Evolutionary conservation across 2,797 vertebrate species (phyloP), one percentile per base, ranked within the genome.

Genomic region (Pseudopleuronectes americanus): DNA sequence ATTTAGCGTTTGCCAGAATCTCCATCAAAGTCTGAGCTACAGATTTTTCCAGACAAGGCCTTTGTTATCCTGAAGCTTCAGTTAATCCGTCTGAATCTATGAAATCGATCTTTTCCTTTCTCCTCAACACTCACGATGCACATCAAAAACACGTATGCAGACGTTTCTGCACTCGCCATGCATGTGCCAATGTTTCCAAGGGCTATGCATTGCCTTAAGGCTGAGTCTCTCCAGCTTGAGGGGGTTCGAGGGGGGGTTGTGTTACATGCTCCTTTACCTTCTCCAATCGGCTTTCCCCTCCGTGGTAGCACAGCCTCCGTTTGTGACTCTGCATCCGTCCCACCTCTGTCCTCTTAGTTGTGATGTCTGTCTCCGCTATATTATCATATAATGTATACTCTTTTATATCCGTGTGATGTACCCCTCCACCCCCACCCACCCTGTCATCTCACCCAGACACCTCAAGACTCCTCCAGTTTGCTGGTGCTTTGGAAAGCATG

Each of bases 121-220:
- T 38, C 51, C 43, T 10, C 56, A 38, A 54, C 51, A 52, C 45
- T 58, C 21, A 71, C 8, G 65, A 63, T 48, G 36, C 71, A 83
- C 55, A 58, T 54, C 66, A 31, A 5, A 45, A 24, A 38, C 17
- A 71, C 68, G 68, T 69, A 81, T 73, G 83, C 80, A 83, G 78
- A 85, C 21, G 26, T 77, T 49, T 76, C 71, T 81, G 84, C 81
- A 84, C 76, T 87, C 82, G 88, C 80, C 89, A 83, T 92, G 92
- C 92, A 92, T 92, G 85, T 87, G 87, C 92, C 90, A 88, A 90
- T 84, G 72, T 92, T 80, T 89, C 86, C 86, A 94, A 95, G 94
- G 94, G 94, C 94, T 95, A 92, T 87, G 89, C 92, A 88, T 93
- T 86, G 92, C 92, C 92, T 93, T 93, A 92, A 90, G 89, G 86